Conservation (phyloP, 2,797 vertebrate genomes). For the Columba guinea region DNA sequence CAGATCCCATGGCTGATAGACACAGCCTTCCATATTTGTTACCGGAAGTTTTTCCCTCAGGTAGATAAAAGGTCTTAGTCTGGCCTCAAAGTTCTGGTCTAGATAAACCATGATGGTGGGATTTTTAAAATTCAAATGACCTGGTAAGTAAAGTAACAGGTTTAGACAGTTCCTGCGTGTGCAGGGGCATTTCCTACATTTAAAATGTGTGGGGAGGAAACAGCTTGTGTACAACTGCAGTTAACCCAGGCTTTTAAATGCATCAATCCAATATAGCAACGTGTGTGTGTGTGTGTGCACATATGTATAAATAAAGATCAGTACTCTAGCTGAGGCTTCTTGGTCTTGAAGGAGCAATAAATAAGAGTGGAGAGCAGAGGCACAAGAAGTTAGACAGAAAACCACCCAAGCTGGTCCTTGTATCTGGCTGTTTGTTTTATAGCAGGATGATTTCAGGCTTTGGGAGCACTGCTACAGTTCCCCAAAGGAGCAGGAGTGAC, state of each 20-base stretch:
- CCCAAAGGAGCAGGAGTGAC: background rate
- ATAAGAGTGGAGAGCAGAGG: background rate
- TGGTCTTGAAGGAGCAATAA: background rate
- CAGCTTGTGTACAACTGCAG: background rate
- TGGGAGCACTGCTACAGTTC: background rate
- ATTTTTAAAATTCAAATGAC: background rate
- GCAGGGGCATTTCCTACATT: background rate
- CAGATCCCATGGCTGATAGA: background rate
- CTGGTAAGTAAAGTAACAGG: background rate
- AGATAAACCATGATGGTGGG: background rate
- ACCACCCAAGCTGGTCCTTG: background rate
- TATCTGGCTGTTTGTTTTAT: background rate
- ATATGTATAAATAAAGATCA: background rate
- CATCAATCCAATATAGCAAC: background rate
- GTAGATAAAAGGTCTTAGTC: background rate
- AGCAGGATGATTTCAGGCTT: background rate
- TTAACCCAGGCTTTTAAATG: background rate
- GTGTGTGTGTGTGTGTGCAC: rapidly evolving
- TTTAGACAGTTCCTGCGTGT: background rate
- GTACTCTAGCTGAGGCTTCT: background rate
- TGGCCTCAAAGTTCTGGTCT: background rate
- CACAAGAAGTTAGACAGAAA: background rate
- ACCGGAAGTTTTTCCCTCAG: background rate
- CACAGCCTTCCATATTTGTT: background rate
- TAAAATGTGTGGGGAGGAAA: background rate